Base-by-base conservation (phyloP, 2,113 vertebrate genomes). In the Boleophthalmus pectinirostris region DNA sequence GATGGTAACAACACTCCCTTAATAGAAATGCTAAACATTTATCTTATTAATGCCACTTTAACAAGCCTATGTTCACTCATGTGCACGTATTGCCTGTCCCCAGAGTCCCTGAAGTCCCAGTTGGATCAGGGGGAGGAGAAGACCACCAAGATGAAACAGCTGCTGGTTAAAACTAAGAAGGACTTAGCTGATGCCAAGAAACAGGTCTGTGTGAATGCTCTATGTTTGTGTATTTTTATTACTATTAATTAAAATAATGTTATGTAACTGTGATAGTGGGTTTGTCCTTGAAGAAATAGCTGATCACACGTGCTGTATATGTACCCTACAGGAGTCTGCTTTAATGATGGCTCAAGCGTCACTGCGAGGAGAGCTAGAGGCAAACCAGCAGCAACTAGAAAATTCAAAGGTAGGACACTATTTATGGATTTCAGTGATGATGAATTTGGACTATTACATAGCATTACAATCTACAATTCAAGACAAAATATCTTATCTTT, bases 161-260 rank as follows among this genome's bases (percentile, higher is more conserved):
- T 98, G 75, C 92, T 99, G 75, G 94, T 99, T 85, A 98, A 97
- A 87, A 96, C 96, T 29, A 99, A 97, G 80, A 98, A 98, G 82
- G 98, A 99, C 23, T 89, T 99, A 85, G 91, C 96, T 12, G 97
- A 99, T 82, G 89, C 95, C 74, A 99, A 96, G 80, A 96, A 96
- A 87, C 91, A 94, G 75, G 98, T 98, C 85, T 92, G 95, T 92
- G 95, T 75, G 6, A 80, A 11, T 71, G 35, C 15, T 64, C 7
- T 60, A 18, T 14, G 13, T 53, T 16, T 64, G 68, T 46, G 18
- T 67, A 54, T 21, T 29, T 1, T 25, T 47, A 60, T 38, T 75
- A 47, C 23, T 68, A 8, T 73, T 23, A 68, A 79, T 83, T 74
- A 78, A 79, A 80, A 84, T 78, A 14, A 56, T 75, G 66, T 75